Percentiles rank a stretch among this genome's conserved stretches.
These are phyloP conservation scores for Tokudaia muenninki DNA, from an alignment of 2,797 vertebrate genomes.

Conservation along the genomic window DNA sequence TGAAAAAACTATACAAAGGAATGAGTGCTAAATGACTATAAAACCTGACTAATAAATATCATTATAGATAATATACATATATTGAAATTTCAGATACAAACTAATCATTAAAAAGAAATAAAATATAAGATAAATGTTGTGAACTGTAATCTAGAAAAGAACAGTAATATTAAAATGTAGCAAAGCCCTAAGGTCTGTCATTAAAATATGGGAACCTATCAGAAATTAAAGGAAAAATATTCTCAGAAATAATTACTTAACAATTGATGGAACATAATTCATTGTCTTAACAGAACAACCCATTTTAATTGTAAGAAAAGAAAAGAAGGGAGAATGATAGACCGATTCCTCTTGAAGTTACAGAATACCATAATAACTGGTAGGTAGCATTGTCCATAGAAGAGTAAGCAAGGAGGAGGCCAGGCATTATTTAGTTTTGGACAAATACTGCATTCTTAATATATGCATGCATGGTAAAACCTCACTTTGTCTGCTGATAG, in stretches of 20 bases:
- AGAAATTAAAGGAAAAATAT: conserved; percentile 4
- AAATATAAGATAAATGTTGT: not conserved
- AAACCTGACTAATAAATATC: not conserved
- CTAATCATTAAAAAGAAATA: conserved; percentile 8
- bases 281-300: not conserved
- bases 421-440: not conserved
- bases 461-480: not conserved
- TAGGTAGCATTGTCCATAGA: not conserved
- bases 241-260: conserved; percentile 3
- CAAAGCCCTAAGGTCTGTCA: not conserved
- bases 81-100: not conserved
- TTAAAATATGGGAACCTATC: not conserved
- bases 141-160: not conserved
- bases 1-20: not conserved
- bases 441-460: not conserved
- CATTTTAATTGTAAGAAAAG: not conserved
- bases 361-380: not conserved
- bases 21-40: not conserved
- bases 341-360: not conserved
- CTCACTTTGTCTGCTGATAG: not conserved
- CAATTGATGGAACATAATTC: not conserved
- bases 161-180: not conserved
- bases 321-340: not conserved
- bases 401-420: not conserved
- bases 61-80: not conserved